Conservation (phyloP, 1,140 invertebrate genomes). For the Periplaneta americana region DNA sequence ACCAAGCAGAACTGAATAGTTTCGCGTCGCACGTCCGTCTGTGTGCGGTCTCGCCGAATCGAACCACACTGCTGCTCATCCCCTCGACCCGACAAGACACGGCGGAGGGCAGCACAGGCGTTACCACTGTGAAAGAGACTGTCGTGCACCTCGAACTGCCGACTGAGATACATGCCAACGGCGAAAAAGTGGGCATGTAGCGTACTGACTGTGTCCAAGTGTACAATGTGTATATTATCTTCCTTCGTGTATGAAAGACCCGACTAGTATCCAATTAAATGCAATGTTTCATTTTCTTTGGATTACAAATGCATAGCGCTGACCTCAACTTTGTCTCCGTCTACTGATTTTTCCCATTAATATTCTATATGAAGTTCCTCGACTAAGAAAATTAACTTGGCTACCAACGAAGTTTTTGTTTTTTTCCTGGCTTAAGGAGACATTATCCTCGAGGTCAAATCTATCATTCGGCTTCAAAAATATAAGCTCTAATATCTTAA, state of each 20-base stretch:
- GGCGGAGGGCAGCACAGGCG: background rate
- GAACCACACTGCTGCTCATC: conserved; percentile 21
- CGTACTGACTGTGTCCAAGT: background rate
- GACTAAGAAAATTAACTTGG: too few species aligned
- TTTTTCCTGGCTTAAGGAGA: too few species aligned
- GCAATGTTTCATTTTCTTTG: too few species aligned
- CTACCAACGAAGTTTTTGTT: too few species aligned
- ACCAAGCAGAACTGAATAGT: conserved; percentile 29
- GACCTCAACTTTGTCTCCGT: background rate
- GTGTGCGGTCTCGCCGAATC: conserved; percentile 27
- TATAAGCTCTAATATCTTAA: too few species aligned
- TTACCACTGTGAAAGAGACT: background rate
- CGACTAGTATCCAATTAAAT: too few species aligned
- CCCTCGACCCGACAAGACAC: conserved; percentile 11
- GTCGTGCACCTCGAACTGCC: background rate
- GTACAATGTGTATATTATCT: background rate
- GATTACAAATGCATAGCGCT: background rate
- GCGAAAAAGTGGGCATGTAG: background rate
- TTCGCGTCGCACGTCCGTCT: conserved; percentile 34
- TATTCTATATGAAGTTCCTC: too few species aligned
- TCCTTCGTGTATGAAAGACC: background rate
- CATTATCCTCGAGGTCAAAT: too few species aligned
- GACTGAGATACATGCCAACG: background rate
- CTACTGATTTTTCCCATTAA: background rate
- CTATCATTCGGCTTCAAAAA: too few species aligned